Percentiles rank a stretch among this genome's conserved stretches.
These are phyloP conservation scores for Pitangus sulphuratus DNA, from an alignment of 2,797 vertebrate genomes.

Conservation along the genomic window DNA sequence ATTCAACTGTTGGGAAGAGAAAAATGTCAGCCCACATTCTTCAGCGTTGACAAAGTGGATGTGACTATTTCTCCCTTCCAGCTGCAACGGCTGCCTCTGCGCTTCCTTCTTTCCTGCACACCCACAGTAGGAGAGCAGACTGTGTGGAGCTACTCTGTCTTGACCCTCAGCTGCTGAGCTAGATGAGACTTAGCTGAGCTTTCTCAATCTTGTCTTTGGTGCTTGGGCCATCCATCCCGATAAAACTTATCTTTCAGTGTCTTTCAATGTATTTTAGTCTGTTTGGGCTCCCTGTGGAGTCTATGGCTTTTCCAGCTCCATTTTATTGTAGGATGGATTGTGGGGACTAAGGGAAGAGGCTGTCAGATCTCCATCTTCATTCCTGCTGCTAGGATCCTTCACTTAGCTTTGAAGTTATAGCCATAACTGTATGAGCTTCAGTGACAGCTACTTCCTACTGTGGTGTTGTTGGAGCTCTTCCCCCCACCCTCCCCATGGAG, in stretches of 20 bases:
- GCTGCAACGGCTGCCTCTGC: conserved; percentile 2
- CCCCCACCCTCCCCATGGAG: fast-evolving
- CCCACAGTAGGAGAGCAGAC: not conserved
- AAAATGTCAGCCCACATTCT: conserved; percentile 49
- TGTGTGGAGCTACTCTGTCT: conserved; percentile 2
- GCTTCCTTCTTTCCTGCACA: not conserved
- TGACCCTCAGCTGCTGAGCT: not conserved
- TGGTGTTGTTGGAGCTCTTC: not conserved
- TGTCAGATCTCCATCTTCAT: not conserved
- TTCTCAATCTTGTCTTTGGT: not conserved
- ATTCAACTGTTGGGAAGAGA: conserved; percentile 47
- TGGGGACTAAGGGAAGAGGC: not conserved
- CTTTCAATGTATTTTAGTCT: not conserved
- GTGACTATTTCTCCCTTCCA: conserved; percentile 39
- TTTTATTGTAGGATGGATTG: not conserved
- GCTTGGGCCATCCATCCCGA: not conserved
- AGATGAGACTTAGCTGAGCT: not conserved
- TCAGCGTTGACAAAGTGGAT: not conserved
- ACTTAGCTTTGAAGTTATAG: not conserved
- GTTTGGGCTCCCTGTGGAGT: not conserved
- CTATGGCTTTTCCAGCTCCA: not conserved
- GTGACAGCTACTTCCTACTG: not conserved
- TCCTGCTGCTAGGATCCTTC: not conserved
- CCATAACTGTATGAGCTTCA: not conserved
- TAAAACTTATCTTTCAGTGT: not conserved